A percentile compares a stretch with the other conserved stretches of the same genome.
Evolutionary conservation across 2,888 invertebrate genomes (phyloP).

Genomic region (Tetragnatha montana): DNA sequence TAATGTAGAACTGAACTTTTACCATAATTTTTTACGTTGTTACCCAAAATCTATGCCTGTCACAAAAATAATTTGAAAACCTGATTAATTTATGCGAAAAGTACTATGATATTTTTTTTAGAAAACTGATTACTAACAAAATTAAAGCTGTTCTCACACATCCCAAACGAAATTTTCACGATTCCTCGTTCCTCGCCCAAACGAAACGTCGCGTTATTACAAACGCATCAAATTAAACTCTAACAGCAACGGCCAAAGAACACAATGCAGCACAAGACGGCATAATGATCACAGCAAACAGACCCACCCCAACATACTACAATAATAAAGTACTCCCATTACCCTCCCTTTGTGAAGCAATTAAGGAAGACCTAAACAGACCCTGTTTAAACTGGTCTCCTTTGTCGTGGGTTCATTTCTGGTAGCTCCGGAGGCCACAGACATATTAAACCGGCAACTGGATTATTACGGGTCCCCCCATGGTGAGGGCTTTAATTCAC

Average conservation of each 20-base stretch:
- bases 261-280: conserved; percentile 5
- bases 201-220: no score
- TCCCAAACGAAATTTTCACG: no score
- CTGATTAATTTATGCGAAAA: no score
- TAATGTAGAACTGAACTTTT: no score
- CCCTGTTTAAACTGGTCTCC: conserved; percentile 42
- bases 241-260: background rate
- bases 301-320: background rate
- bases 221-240: no score
- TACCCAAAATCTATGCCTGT: no score
- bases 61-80: no score
- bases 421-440: background rate
- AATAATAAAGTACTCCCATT: background rate
- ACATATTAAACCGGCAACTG: conserved; percentile 37
- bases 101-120: no score
- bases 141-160: no score
- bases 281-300: background rate
- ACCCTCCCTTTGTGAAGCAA: conserved; percentile 31
- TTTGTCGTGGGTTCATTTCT: conserved; percentile 40
- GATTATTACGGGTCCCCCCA: conserved; percentile 41
- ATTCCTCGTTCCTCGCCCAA: no score
- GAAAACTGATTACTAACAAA: no score
- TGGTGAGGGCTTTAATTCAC: conserved; percentile 44
- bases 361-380: conserved; percentile 36
- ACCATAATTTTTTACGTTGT: no score